Evolutionary conservation across 2,113 vertebrate genomes (phyloP), one percentile per base, ranked within the genome.

Genomic region (Pimephales promelas): DNA sequence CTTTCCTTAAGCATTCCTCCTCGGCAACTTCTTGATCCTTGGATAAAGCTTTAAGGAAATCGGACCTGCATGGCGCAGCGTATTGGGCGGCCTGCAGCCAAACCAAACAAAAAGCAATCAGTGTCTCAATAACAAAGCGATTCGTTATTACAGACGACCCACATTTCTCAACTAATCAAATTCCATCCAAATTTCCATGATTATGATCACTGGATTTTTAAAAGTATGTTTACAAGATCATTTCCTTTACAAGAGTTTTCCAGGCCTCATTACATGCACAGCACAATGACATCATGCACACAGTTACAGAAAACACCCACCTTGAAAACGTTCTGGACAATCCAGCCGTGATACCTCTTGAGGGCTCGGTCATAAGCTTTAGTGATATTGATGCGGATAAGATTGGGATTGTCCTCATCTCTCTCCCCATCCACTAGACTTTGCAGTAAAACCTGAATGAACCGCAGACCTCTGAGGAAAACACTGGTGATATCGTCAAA

Each of bases 361-460:
- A 99, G 94, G 0, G 98, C 94, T 0, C 96, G 90, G 75, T 99
- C 97, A 0, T 99, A 99, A 24, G 98, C 98, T 86, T 97, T 98
- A 90, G 95, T 90, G 85, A 97, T 90, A 0, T 99, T 99, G 74
- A 99, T 94, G 0, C 93, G 94, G 86, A 99, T 98, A 10, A 93
- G 95, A 91, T 98, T 97, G 0, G 97, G 98, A 83, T 98, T 95
- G 84, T 95, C 95, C 82, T 96, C 96, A 0, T 99, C 98, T 73
- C 88, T 91, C 31, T 98, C 98, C 0, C 97, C 97, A 0, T 99
- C 97, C 0, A 93, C 96, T 85, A 99, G 93, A 93, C 98, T 99
- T 94, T 99, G 96, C 82, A 99, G 94, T 90, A 99, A 87, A 76
- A 98, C 90, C 92, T 98, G 97, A 83, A 99, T 97, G 92, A 99